Conservation (phyloP, 2,797 vertebrate genomes). For the Poeciliopsis gracilis region DNA sequence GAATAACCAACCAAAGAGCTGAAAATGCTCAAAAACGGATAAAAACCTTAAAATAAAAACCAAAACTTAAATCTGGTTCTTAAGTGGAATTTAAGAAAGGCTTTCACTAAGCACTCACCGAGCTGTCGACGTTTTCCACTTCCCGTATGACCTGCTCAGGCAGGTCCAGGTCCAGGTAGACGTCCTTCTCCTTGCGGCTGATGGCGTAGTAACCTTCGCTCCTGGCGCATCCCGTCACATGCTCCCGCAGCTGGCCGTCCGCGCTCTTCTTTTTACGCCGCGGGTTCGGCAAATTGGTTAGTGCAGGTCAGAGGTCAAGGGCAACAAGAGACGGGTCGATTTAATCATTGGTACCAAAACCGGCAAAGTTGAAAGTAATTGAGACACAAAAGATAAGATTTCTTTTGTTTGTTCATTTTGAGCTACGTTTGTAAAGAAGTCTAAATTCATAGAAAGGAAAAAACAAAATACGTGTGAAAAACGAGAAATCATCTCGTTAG, state of each 20-base stretch:
- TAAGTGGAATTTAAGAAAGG: no score
- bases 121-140: slow-evolving; percentile 82
- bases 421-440: no score
- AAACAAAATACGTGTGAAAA: no score
- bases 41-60: neutral
- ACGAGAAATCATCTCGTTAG: no score
- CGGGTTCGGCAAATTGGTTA: slow-evolving; percentile 90
- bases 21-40: neutral
- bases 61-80: neutral
- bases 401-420: no score
- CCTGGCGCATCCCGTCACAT: slow-evolving; percentile 89
- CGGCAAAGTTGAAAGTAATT: no score
- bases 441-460: no score
- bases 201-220: slow-evolving; percentile 94
- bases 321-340: neutral
- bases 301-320: slow-evolving; percentile 85
- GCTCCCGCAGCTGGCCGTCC: slow-evolving; percentile 85
- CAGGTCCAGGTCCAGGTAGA: slow-evolving; percentile 89
- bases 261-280: slow-evolving; percentile 85
- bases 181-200: slow-evolving; percentile 93
- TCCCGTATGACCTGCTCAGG: slow-evolving; percentile 86
- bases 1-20: neutral
- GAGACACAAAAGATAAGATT: no score
- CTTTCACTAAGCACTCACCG: slow-evolving; percentile 66
- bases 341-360: no score